phyloP scores from a whole-genome alignment of 1,140 invertebrate genomes.

The Lycorma delicatula region DNA sequence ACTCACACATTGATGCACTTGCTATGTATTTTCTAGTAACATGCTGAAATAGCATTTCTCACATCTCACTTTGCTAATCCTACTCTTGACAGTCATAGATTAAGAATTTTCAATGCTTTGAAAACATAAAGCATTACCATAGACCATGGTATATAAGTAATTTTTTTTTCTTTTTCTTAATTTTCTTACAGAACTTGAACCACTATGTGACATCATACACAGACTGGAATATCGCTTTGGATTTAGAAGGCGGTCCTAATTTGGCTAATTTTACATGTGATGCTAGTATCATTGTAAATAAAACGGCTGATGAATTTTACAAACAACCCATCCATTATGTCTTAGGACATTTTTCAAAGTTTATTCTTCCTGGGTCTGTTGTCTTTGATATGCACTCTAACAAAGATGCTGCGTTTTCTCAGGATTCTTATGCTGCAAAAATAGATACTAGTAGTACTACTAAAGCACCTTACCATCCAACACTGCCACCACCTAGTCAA shows the following conservation, averaged over 20 bases:
- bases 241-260: slow-evolving; percentile 69
- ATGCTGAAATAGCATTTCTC: no score
- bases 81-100: no score
- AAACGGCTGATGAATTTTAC: slow-evolving; percentile 59
- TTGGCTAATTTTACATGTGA: slow-evolving; percentile 69
- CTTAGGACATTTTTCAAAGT: slow-evolving; percentile 80
- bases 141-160: no score
- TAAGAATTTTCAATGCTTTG: no score
- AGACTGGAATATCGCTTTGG: slow-evolving; percentile 84
- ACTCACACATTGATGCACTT: no score
- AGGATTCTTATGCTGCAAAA: background rate
- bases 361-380: slow-evolving; percentile 54
- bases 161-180: no score
- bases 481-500: background rate
- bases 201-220: slow-evolving; percentile 66
- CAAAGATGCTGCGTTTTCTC: background rate
- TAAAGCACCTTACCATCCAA: background rate
- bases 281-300: slow-evolving; percentile 65
- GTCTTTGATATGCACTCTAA: slow-evolving; percentile 33
- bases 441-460: background rate
- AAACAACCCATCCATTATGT: slow-evolving; percentile 86
- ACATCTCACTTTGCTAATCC: no score
- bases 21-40: no score
- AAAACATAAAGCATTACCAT: no score
- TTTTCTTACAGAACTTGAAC: slow-evolving; percentile 53